phyloP scores from a whole-genome alignment of 2,113 vertebrate genomes.

The Engystomops pustulosus region DNA sequence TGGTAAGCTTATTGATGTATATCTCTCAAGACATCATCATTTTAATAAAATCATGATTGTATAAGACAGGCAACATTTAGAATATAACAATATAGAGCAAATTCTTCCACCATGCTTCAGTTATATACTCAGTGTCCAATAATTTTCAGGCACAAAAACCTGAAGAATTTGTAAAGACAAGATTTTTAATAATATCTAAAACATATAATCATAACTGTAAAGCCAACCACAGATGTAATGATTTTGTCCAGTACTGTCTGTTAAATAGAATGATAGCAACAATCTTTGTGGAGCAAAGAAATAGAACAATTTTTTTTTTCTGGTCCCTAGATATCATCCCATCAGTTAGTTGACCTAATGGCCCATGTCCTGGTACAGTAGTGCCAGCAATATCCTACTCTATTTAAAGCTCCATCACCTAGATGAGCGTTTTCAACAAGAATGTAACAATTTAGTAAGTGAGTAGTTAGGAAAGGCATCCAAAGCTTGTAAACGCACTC shows the following conservation, averaged over 20 bases:
- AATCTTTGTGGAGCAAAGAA: not conserved
- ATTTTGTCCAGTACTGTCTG: not conserved
- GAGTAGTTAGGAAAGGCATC: too few relatives aligned
- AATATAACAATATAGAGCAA: slow-evolving; percentile 3
- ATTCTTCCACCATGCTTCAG: slow-evolving; percentile 60
- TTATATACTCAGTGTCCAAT: not conserved
- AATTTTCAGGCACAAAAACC: not conserved
- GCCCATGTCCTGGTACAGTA: too few relatives aligned
- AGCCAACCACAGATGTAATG: not conserved
- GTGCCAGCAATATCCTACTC: too few relatives aligned
- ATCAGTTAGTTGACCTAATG: too few relatives aligned
- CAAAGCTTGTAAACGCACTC: too few relatives aligned
- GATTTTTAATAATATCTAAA: not conserved
- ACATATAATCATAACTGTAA: not conserved
- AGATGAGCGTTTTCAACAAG: not conserved
- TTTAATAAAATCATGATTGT: not conserved
- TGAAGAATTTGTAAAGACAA: slow-evolving; percentile 15
- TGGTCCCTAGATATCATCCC: not conserved
- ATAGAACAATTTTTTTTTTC: not conserved
- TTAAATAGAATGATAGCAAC: not conserved
- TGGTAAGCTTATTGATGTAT: not conserved
- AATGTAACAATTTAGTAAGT: not conserved
- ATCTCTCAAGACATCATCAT: not conserved
- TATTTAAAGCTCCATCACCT: too few relatives aligned
- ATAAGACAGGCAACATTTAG: not conserved